Conservation (phyloP, 2,797 vertebrate genomes). For the Todus mexicanus region DNA sequence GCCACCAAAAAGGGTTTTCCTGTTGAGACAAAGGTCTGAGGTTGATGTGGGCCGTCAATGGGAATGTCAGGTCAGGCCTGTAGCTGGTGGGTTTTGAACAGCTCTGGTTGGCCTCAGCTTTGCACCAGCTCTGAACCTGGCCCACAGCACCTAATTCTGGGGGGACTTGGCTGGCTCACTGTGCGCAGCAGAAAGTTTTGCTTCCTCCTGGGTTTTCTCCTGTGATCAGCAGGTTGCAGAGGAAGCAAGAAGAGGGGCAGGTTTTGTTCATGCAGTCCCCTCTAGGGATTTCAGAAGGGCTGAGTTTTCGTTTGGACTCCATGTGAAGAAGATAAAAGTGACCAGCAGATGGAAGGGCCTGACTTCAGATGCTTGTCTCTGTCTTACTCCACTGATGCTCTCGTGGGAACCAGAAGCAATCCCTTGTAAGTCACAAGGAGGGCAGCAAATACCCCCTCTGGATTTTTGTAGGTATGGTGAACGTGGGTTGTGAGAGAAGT, state of each 20-base stretch:
- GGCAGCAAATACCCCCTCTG: background rate
- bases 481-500: background rate
- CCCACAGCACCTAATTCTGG: background rate
- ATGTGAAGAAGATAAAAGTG: background rate
- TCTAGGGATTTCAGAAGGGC: background rate
- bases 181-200: background rate
- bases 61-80: background rate
- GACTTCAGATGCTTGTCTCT: background rate
- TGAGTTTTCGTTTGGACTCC: background rate
- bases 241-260: background rate
- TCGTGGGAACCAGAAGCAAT: background rate
- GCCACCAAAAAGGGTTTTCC: constrained; percentile 43
- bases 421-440: background rate
- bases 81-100: background rate
- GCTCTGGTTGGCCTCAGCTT: background rate
- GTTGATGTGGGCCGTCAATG: background rate
- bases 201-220: background rate
- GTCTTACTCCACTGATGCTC: background rate
- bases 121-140: background rate
- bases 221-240: background rate
- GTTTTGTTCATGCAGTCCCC: background rate
- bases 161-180: background rate
- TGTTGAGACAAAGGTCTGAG: constrained; percentile 5
- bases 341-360: background rate
- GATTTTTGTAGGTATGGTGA: background rate